phyloP scores from a whole-genome alignment of 1,140 invertebrate genomes.

The Drosophila elegans region DNA sequence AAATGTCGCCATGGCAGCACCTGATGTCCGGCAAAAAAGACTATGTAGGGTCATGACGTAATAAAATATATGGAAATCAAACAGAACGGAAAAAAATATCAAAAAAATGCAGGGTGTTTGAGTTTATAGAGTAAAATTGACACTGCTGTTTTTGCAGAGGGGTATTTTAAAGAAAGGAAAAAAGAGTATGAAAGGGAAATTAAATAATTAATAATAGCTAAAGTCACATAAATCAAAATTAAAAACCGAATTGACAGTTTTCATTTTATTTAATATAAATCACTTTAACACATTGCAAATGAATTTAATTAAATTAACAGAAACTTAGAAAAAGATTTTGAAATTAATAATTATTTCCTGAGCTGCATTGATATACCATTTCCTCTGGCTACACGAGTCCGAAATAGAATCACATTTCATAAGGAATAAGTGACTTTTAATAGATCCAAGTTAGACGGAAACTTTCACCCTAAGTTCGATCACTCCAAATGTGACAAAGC shows the following conservation, averaged over 20 bases:
- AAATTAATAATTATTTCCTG: too few species aligned
- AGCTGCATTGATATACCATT: too few species aligned
- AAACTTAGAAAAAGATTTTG: too few species aligned
- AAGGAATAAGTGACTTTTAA: too few species aligned
- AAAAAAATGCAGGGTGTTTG: constrained; percentile 12
- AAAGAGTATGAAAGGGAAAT: neutral
- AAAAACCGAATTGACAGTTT: too few species aligned
- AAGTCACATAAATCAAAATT: too few species aligned
- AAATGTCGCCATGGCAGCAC: constrained; percentile 19
- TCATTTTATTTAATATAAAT: too few species aligned
- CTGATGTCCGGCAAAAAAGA: constrained; percentile 36
- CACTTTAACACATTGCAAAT: too few species aligned
- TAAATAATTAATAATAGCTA: too few species aligned
- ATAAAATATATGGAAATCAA: constrained; percentile 45
- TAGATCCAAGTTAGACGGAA: neutral
- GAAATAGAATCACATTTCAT: too few species aligned
- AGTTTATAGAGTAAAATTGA: constrained; percentile 31
- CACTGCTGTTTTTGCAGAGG: constrained; percentile 19
- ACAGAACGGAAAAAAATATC: neutral
- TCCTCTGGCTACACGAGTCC: too few species aligned
- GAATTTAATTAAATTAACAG: too few species aligned
- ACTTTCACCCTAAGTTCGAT: neutral
- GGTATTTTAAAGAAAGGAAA: neutral
- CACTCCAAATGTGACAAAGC: constrained; percentile 5
- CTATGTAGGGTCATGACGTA: constrained; percentile 18